Conservation (phyloP, 2,888 invertebrate species). For the Piscicola geometra region DNA sequence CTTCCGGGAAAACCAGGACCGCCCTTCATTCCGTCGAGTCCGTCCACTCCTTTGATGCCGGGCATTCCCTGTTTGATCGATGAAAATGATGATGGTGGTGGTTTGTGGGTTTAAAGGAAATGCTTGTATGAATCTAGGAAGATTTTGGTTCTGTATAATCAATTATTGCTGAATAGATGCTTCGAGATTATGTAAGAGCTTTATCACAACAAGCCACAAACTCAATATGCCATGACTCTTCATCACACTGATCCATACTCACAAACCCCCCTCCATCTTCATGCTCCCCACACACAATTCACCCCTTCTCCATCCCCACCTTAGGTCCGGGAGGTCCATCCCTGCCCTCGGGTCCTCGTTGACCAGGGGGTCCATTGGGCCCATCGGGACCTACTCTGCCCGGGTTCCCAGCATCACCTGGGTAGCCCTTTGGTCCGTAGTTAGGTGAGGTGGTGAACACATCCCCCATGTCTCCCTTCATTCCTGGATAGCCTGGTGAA, state of each 20-base stretch:
- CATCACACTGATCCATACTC: too few relatives aligned
- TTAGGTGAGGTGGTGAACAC: background rate
- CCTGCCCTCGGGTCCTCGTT: conserved; percentile 20
- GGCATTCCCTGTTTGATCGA: conserved; percentile 18
- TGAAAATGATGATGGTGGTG: too few relatives aligned
- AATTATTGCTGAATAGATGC: too few relatives aligned
- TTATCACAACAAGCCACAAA: too few relatives aligned
- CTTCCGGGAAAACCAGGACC: conserved; percentile 27
- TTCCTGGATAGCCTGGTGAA: conserved; percentile 33
- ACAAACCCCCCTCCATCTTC: too few relatives aligned
- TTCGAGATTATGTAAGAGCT: too few relatives aligned
- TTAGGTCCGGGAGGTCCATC: background rate
- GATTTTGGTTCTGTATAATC: too few relatives aligned
- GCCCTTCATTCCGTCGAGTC: conserved; percentile 33
- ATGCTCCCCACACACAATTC: too few relatives aligned
- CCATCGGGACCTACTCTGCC: conserved; percentile 29
- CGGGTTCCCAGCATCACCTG: conserved; percentile 20
- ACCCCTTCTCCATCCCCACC: background rate
- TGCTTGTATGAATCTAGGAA: too few relatives aligned
- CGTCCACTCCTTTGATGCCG: conserved; percentile 25
- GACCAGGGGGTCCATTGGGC: conserved; percentile 22
- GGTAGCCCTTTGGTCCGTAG: conserved; percentile 1
- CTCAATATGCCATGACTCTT: too few relatives aligned
- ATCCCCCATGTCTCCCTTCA: conserved; percentile 34
- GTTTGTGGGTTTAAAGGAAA: too few relatives aligned